Evolutionary conservation across 2,113 vertebrate genomes (phyloP).

Genomic region (Megaleporinus macrocephalus): DNA sequence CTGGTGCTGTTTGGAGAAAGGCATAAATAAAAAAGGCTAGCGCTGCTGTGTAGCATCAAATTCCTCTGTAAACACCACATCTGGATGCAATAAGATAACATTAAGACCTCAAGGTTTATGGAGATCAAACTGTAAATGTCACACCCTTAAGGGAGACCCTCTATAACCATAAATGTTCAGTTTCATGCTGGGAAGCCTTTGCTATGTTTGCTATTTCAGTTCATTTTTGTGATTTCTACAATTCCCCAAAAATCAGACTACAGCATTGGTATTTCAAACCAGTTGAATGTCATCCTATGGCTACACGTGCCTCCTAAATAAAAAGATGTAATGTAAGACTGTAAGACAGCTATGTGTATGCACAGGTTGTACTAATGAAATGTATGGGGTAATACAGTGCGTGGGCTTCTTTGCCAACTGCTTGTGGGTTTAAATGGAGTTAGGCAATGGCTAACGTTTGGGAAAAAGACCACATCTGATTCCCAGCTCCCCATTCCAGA

Average conservation of each 20-base stretch:
- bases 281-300: no score
- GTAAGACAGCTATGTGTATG: not conserved
- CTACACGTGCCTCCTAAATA: no score
- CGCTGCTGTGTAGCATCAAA: conserved; percentile 62
- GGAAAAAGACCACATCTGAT: not conserved
- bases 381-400: conserved; percentile 19
- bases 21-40: conserved; percentile 68
- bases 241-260: not conserved
- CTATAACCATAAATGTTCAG: not conserved
- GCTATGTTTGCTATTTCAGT: not conserved
- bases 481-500: not conserved
- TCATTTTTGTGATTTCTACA: not conserved
- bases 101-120: conserved; percentile 62
- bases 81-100: conserved; percentile 70
- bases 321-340: not conserved
- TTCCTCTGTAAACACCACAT: conserved; percentile 71
- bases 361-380: not conserved
- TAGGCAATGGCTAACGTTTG: not conserved
- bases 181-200: not conserved
- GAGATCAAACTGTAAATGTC: conserved; percentile 64
- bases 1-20: conserved; percentile 57
- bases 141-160: conserved; percentile 35
- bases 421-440: conserved; percentile 5
- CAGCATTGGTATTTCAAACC: no score
- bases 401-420: not conserved